Evolutionary conservation across 2,113 vertebrate genomes (phyloP), one percentile per base, ranked within the genome.

Genomic region (Nettapus auritus): DNA sequence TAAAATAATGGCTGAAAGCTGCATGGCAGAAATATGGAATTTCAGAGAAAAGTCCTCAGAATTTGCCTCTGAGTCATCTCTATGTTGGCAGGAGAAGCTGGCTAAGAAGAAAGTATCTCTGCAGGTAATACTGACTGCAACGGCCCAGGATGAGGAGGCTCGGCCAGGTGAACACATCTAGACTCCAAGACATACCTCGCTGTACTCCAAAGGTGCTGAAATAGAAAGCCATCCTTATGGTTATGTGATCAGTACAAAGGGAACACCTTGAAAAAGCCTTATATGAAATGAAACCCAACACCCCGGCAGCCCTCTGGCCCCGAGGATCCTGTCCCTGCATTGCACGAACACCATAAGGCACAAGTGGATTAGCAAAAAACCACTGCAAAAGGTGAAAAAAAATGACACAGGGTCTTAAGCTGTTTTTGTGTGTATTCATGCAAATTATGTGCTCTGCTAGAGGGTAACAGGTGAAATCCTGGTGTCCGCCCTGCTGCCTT

Each of bases 361-460:
- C 89, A 88, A 81, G 31, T 89, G 46, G 87, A 92, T 92, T 91
- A 85, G 74, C 60, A 89, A 71, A 84, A 67, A 88, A 84, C 64
- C 15, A 5, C 77, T 81, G 91, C 77, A 89, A 78, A 81, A 86
- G 84, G 52, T 1, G 1, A 74, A 89, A 82, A 89, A 66, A 82
- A 89, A 64, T 0, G 13, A 44, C 74, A 44, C 70, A 7, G 9
- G 23, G 40, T 29, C 81, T 88, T 77, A 83, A 88, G 83, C 86
- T 71, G 81, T 36, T 94, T 94, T 94, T 84, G 68, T 89, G 62
- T 34, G 20, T 42, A 38, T 70, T 94, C 88, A 75, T 4, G 3
- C 77, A 81, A 84, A 59, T 59, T 31, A 53, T 17, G 68, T 55
- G 63, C 71, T 36, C 80, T 67, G 86, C 46, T 59, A 52, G 84